Conservation (phyloP, 35 echinoderm and acorn worm genomes). For the Diadema setosum region DNA sequence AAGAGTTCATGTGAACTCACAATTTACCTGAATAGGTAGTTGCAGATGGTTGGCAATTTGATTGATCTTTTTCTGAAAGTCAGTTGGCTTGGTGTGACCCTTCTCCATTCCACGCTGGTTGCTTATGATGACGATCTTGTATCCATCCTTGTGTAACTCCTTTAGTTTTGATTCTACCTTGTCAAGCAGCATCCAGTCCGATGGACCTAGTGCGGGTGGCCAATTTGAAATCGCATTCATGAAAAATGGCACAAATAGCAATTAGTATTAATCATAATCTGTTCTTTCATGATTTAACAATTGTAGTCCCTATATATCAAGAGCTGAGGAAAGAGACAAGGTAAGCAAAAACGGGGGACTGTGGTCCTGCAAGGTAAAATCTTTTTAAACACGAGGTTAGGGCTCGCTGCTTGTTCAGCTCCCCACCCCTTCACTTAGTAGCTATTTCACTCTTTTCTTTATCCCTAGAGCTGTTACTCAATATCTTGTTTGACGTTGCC, state of each 20-base stretch:
- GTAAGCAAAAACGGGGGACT: too few species aligned
- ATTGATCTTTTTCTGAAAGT: constrained; percentile 69
- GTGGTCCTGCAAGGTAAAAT: too few species aligned
- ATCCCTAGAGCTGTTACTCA: too few species aligned
- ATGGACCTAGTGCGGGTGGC: constrained; percentile 51
- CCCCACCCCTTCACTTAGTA: too few species aligned
- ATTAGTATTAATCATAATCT: not conserved
- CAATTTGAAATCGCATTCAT: not conserved
- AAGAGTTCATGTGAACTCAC: too few species aligned
- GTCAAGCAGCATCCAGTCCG: constrained; percentile 85
- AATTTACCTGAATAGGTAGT: constrained; percentile 86
- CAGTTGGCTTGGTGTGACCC: constrained; percentile 47
- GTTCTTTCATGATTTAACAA: not conserved
- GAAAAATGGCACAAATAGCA: not conserved
- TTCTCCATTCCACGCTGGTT: constrained; percentile 97
- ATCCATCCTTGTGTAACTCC: constrained; percentile 67
- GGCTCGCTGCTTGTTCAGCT: too few species aligned
- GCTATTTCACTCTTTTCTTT: too few species aligned
- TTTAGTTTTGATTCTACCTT: constrained; percentile 71
- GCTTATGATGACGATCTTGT: constrained; percentile 87
- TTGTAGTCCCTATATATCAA: not conserved
- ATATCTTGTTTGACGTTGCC: too few species aligned
- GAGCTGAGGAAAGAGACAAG: too few species aligned
- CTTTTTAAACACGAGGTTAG: too few species aligned
- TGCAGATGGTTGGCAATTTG: constrained; percentile 70